Base-by-base conservation (phyloP, 1,140 invertebrate species). In the Bombus cullumanus region DNA sequence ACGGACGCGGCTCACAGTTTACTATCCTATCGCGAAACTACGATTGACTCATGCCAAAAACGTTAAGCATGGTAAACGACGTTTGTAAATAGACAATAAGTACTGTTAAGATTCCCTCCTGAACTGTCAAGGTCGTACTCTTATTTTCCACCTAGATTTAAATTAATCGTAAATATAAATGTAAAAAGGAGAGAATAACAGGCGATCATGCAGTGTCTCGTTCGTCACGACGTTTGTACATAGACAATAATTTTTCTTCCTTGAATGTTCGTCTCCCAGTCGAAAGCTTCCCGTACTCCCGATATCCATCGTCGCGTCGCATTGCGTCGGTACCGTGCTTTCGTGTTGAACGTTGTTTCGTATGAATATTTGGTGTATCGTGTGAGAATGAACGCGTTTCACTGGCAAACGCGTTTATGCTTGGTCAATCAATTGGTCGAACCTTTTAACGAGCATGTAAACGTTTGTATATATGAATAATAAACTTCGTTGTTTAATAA, bases 401-500 rank as follows among this genome's bases (percentile, higher is more conserved):
- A 68, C 62, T 59, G 73, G 77, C 75, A 59, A 64, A 80, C 81
- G 88, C 81, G 85, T 81, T 41, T 73, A 78, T 68, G 89, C 78
- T 88, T 90, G 86, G 43, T 80, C 75, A 72, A 82, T 68, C 86
- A 15, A 86, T 69, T 76, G 86, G 64, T 85, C 57, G 75, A 88
- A 57, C 22, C 59, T 66, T 74, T 68, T 82, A 83, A 81, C 66
- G 86, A 66, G 77, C 85, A 89, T 91, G 81, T 93, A 91, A 92
- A 92, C 92, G 89, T 93, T 92, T 92, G 92, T 93, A 93, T 92
- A 93, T 93, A 93, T 76, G 88, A 68, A 86, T 90, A 93, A 90
- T 91, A 93, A 92, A 92, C 92, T 74, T 93, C 80, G 86, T 94
- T 94, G 92, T 93, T 94, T 93, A 93, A 89, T 90, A 90, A 85